Evolutionary conservation across 2,113 vertebrate species (phyloP), one percentile per base, ranked within the genome.

Genomic region (Pleuronectes platessa): DNA sequence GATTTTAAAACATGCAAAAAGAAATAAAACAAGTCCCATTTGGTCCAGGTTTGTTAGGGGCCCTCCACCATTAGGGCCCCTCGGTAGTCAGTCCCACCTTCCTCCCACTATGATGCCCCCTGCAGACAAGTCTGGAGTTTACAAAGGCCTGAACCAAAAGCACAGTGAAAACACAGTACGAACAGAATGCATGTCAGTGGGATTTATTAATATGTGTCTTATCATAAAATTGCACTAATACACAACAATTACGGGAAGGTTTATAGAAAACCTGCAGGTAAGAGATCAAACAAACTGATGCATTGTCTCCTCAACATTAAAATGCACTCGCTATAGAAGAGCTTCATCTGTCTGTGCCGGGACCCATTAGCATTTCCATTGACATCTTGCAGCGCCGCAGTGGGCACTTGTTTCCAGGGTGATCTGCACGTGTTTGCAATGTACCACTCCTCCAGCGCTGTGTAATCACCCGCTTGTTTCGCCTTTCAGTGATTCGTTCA

Each of bases 311-410:
- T 40, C 59, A 49, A 71, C 15, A 6, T 58, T 64, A 67, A 68
- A 67, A 68, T 42, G 20, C 37, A 23, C 27, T 71, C 35, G 3
- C 27, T 42, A 23, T 2, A 21, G 40, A 23, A 35, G 40, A 65
- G 66, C 56, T 40, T 75, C 51, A 65, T 56, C 63, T 56, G 45
- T 54, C 56, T 65, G 49, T 18, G 58, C 37, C 37, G 14, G 23
- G 42, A 35, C 4, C 3, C 3, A 51, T 82, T 77, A 63, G 60
- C 51, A 66, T 79, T 82, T 75, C 51, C 74, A 76, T 60, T 84
- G 71, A 84, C 6, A 82, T 86, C 54, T 70, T 47, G 24, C 47
- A 71, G 81, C 54, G 24, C 47, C 66, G 81, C 72, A 59, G 62
- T 17, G 1, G 24, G 26, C 7, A n/a, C 60, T 58, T 70, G 72